Conservation (phyloP, 2,113 vertebrate species). For the Pluvianellus socialis region DNA sequence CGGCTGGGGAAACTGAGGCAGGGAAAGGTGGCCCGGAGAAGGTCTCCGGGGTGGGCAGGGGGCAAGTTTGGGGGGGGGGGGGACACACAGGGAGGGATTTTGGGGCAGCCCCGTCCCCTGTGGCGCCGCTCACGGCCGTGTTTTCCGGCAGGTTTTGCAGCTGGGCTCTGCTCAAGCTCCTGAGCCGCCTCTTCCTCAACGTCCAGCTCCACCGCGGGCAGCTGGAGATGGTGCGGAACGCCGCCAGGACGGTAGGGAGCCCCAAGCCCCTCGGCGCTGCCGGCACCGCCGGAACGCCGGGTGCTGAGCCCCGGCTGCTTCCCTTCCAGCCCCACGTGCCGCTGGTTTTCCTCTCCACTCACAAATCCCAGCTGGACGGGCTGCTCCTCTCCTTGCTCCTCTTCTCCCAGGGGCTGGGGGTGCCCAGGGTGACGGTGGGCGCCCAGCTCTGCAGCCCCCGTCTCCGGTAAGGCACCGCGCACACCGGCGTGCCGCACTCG, state of each 20-base stretch:
- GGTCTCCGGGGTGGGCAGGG: accelerated
- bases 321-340: conserved; percentile 42
- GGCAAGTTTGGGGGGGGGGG: no score
- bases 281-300: accelerated
- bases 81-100: no score
- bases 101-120: accelerated
- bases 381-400: conserved; percentile 83
- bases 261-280: no score
- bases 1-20: not conserved
- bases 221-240: conserved; percentile 72
- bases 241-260: conserved; percentile 39
- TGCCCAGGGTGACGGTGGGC: conserved; percentile 80
- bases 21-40: not conserved
- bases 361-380: conserved; percentile 81
- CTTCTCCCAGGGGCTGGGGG: conserved; percentile 81
- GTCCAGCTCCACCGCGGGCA: conserved; percentile 76
- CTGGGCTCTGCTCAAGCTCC: conserved; percentile 72
- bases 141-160: conserved; percentile 42
- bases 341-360: conserved; percentile 82
- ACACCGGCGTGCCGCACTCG: accelerated
- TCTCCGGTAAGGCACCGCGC: conserved; percentile 64
- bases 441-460: conserved; percentile 43
- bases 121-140: accelerated
- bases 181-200: conserved; percentile 59
- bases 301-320: accelerated